phyloP scores from a whole-genome alignment of 2,888 invertebrate genomes.

The Tenthredo distinguenda region DNA sequence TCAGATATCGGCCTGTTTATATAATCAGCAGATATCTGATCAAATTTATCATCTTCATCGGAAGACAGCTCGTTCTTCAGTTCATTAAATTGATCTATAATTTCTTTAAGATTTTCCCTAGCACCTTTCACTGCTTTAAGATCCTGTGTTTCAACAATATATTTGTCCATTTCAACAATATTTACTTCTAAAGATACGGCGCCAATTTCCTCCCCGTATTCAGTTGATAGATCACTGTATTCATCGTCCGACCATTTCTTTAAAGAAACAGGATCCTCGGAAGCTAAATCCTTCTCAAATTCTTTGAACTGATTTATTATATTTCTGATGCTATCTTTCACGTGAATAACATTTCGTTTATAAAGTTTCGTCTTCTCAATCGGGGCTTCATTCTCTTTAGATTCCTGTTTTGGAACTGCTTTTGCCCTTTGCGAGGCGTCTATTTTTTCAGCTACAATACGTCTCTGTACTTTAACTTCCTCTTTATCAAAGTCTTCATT shows the following conservation, averaged over 20 bases:
- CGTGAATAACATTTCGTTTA: constrained; percentile 56
- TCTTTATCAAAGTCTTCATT: constrained; percentile 52
- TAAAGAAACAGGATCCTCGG: constrained; percentile 63
- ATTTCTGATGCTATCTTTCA: constrained; percentile 73
- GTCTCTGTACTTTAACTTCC: constrained; percentile 59
- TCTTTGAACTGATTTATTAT: constrained; percentile 75
- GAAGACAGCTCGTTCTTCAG: constrained; percentile 71
- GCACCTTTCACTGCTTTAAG: constrained; percentile 64
- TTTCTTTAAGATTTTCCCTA: constrained; percentile 72
- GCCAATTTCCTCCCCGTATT: constrained; percentile 55
- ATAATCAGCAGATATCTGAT: constrained; percentile 70
- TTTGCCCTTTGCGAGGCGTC: constrained; percentile 55
- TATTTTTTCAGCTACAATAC: not conserved
- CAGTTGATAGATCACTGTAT: constrained; percentile 49
- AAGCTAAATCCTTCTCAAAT: constrained; percentile 72
- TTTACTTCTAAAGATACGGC: constrained; percentile 57
- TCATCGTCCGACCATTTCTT: constrained; percentile 60
- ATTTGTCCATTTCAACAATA: constrained; percentile 59
- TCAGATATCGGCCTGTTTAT: constrained; percentile 72
- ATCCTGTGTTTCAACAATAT: constrained; percentile 58
- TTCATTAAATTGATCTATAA: constrained; percentile 73
- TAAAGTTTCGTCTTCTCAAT: constrained; percentile 54
- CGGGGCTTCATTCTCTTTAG: constrained; percentile 71
- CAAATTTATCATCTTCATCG: constrained; percentile 70
- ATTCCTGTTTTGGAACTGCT: constrained; percentile 57